Evolutionary conservation across 1,140 invertebrate species (phyloP).

Genomic region (Lucilia cuprina): DNA sequence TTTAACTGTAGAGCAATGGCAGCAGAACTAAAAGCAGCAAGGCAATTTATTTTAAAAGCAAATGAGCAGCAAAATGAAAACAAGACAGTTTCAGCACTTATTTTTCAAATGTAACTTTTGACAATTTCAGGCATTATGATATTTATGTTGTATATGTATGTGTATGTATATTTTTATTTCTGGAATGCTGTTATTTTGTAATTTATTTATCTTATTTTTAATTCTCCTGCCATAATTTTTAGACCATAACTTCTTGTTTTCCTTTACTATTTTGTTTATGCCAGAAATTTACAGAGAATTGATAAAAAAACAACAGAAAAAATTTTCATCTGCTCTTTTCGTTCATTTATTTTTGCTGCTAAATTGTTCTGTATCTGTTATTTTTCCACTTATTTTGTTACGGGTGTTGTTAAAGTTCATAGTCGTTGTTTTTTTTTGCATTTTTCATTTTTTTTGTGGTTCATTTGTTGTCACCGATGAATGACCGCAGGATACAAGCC

Average conservation of each 20-base stretch:
- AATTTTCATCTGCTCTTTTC: not conserved
- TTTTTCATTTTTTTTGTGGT: not conserved
- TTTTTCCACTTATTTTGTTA: not conserved
- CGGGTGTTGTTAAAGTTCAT: not conserved
- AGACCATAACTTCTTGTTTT: not conserved
- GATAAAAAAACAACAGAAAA: not conserved
- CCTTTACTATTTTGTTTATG: not conserved
- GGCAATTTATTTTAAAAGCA: conserved; percentile 4
- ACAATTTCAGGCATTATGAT: not conserved
- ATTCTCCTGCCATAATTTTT: not conserved
- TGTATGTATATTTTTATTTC: not conserved
- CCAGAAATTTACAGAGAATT: not conserved
- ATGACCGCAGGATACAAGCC: conserved; percentile 8
- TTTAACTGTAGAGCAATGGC: not conserved
- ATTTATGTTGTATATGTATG: not conserved
- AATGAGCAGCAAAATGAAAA: not conserved
- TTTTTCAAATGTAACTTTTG: conserved; percentile 3
- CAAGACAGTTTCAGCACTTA: not conserved
- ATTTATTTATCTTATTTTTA: not conserved
- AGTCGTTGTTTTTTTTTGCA: not conserved
- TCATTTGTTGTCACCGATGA: conserved; percentile 14
- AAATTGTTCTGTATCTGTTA: not conserved
- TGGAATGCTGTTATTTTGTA: not conserved
- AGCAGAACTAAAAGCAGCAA: not conserved
- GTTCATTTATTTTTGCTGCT: not conserved